Base-by-base conservation (phyloP, 2,113 vertebrate species). In the Apaloderma vittatum region DNA sequence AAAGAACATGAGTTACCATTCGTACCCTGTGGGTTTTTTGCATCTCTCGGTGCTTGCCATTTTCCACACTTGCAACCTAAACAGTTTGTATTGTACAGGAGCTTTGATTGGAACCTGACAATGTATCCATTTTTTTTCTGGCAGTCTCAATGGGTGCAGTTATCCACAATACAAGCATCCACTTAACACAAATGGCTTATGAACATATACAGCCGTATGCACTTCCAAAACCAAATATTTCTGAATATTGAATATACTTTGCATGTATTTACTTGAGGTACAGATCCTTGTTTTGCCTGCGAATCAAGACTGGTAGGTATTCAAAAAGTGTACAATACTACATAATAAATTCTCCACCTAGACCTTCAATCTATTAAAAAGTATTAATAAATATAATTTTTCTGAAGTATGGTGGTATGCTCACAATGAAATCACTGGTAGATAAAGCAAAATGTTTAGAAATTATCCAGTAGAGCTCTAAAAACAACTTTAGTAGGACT, bases 121-220 rank as follows among this genome's bases (percentile, higher is more conserved):
- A 51, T 2, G 1, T 17, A 40, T 29, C 21, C 65, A 45, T 11
- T 2, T 17, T 2, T 32, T 84, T 85, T 55, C 40, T 65, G n/a
- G 17, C 67, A 55, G 9, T 40, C 55, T 80, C 2, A 0, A 6
- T n/a, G 27, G 6, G 21, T 34, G 16, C 24, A n/a, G 43, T n/a
- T 88, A 76, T 92, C 23, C 1, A 0, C 21, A 70, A 34, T 23
- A 79, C 4, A 54, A 76, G 36, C 30, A 67, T 20, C 23, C 21
- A n/a, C 43, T 73, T 54, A 78, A 83, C 23, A 77, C 5, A 59
- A 58, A 67, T n/a, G 18, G 16, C 4, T 90, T 80, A 63, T n/a
- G n/a, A 88, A 67, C 45, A 32, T 23, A 30, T 9, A 52, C 15
- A 78, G n/a, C 23, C 4, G 0, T 29, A 61, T 20, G 11, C 6